Evolutionary conservation across 2,888 invertebrate species (phyloP), one percentile per base, ranked within the genome.

Genomic region (Trimorus sp.): DNA sequence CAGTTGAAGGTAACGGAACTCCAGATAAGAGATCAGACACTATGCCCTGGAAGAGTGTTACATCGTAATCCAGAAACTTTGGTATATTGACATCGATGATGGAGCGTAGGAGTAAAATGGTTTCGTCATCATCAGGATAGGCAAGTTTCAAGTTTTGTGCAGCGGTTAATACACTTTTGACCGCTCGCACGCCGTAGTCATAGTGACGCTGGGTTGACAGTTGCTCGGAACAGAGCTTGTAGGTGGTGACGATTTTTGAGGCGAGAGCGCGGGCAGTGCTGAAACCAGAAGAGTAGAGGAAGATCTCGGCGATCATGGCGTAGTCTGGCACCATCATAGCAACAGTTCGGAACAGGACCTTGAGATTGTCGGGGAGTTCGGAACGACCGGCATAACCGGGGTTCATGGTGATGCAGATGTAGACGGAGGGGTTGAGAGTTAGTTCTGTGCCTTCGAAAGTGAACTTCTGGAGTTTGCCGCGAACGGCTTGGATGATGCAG

Each of bases 401-500:
- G 92, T 97, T 97, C 97, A 98, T 98, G 0, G 97, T 97, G 84
- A 97, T 96, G 88, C 97, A 97, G 0, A 97, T 95, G 0, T 97
- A 96, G 88, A 97, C 97, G 0, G 95, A 93, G 2, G 93, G 93
- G 85, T 94, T 93, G 54, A 94, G 88, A 65, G 87, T 90, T 38
- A 94, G 90, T 79, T 94, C 93, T 5, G 94, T 93, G 3, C 93
- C 94, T 86, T 94, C 94, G 85, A 93, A 94, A 12, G 93, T 85
- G 62, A 94, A 92, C 7, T 88, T 89, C 37, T 92, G 89, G 66
- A 92, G 88, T 15, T 91, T 89, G 3, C 92, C 92, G 36, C 93
- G 92, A 38, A 94, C 93, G 15, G 94, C 94, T 66, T 93, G 91
- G 88, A 94, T 94, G 83, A 94, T 93, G 63, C 93, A 93, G 14